Conservation (phyloP, 2,113 vertebrate genomes). For the Ceuthmochares aereus region DNA sequence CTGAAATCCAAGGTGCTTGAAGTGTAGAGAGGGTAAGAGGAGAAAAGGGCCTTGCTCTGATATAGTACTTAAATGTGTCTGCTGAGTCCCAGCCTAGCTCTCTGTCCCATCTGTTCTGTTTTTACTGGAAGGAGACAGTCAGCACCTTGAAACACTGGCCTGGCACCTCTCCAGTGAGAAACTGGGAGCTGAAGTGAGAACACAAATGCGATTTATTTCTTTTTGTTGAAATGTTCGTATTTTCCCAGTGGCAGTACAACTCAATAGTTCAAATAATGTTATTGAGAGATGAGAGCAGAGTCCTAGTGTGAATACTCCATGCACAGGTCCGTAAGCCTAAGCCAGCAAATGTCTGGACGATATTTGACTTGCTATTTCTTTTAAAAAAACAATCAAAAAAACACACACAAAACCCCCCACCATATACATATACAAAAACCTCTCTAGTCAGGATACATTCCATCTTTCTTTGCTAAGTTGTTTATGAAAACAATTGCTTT, state of each 20-base stretch:
- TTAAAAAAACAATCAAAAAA: neutral
- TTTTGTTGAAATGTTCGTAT: constrained; percentile 49
- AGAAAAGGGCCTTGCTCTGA: neutral
- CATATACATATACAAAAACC: too few relatives aligned
- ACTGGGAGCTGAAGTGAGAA: constrained; percentile 60
- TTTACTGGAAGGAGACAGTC: constrained; percentile 37
- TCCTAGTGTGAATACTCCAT: constrained; percentile 22
- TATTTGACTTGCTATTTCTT: neutral
- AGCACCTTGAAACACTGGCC: constrained; percentile 43
- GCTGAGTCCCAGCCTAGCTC: neutral
- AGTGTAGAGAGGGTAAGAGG: neutral
- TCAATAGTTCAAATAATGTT: constrained; percentile 57
- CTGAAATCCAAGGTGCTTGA: neutral
- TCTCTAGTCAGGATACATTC: neutral
- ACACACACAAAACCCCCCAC: neutral
- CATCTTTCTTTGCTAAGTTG: neutral
- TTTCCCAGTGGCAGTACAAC: constrained; percentile 46
- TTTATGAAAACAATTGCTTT: neutral
- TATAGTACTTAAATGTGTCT: neutral
- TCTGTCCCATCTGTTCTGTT: neutral
- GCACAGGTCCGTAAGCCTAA: neutral
- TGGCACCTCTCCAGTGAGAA: constrained; percentile 41
- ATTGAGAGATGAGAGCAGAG: constrained; percentile 32
- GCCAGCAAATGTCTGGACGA: constrained; percentile 8
- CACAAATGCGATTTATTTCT: constrained; percentile 64